Evolutionary conservation across 2,113 vertebrate genomes (phyloP), one percentile per base, ranked within the genome.

Genomic region (Dunckerocampus dactyliophorus): DNA sequence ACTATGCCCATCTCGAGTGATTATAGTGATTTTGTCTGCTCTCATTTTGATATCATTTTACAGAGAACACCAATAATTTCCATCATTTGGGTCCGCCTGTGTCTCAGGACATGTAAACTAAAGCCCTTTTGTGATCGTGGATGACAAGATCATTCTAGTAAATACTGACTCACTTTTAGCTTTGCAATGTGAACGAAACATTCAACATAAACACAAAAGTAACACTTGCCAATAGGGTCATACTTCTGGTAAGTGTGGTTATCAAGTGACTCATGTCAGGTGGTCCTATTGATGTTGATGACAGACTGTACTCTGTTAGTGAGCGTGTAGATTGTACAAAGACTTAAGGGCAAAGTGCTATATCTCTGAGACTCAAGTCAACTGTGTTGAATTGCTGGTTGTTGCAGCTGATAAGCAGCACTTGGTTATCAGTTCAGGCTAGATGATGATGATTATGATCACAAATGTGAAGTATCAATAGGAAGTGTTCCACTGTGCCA

Each of bases 381-480:
- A 43, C 65, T 76, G 80, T 75, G 72, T 82, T 74, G 51, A 63
- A 51, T 84, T 87, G 86, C 88, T 89, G 86, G 82, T 89, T 77
- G 73, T 83, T 84, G 72, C 73, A 89, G 87, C 83, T 83, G 76
- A 79, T 87, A 82, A 85, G 85, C 86, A 87, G 84, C 87, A 88
- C 82, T 87, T 82, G 51, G 64, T 82, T 78, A 71, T 82, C 65
- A 82, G 62, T 83, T 84, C 74, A 76, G 69, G 69, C 75, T 68
- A 59, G 63, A 46, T 65, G 68, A 72, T 65, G 68, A 72, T 37
- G 42, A 17, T 39, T 64, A 66, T 75, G 42, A 69, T 54, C 31
- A 63, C 34, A 64, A 39, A 43, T 81, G 74, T 60, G 79, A 73
- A 63, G 45, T 7, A 67, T 67, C 47, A 51, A 59, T 43, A 57